Conservation (phyloP, 2,797 vertebrate species). For the Rhynchonycteris naso region DNA sequence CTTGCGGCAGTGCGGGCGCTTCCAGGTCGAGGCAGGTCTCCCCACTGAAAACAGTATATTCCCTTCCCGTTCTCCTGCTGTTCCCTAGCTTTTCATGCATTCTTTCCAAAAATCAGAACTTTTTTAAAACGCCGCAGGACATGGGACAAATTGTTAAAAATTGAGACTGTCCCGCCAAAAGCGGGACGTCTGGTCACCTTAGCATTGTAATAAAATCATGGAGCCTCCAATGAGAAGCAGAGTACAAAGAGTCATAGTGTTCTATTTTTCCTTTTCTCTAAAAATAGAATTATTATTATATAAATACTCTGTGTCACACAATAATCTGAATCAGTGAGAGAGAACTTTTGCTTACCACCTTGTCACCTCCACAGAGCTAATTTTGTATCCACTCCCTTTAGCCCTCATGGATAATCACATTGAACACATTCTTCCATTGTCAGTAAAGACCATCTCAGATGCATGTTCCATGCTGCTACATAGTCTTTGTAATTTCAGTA, state of each 20-base stretch:
- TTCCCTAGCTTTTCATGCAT: too few species aligned
- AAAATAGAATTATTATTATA: slow-evolving; percentile 61
- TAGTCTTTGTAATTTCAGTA: slow-evolving; percentile 5
- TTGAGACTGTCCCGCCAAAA: too few species aligned
- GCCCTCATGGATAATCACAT: not conserved
- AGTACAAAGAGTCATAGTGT: slow-evolving; percentile 33
- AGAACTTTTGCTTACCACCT: slow-evolving; percentile 12
- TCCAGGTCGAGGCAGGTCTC: too few species aligned
- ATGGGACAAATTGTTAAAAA: too few species aligned
- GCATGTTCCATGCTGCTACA: not conserved
- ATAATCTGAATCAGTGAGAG: slow-evolving; percentile 47
- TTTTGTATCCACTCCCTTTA: not conserved
- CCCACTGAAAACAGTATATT: too few species aligned
- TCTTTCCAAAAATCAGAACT: too few species aligned
- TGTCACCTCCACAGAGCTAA: not conserved
- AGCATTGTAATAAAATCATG: slow-evolving; percentile 54
- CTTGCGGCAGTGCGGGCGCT: too few species aligned
- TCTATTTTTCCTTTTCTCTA: slow-evolving; percentile 60
- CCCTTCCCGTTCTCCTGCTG: too few species aligned
- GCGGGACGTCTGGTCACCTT: too few species aligned
- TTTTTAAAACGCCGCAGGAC: too few species aligned
- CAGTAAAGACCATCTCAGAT: not conserved
- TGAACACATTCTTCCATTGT: not conserved
- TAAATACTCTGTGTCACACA: slow-evolving; percentile 57
- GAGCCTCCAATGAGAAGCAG: not conserved